Evolutionary conservation across 2,113 vertebrate species (phyloP), one percentile per base, ranked within the genome.

Genomic region (Noctilio leporinus): DNA sequence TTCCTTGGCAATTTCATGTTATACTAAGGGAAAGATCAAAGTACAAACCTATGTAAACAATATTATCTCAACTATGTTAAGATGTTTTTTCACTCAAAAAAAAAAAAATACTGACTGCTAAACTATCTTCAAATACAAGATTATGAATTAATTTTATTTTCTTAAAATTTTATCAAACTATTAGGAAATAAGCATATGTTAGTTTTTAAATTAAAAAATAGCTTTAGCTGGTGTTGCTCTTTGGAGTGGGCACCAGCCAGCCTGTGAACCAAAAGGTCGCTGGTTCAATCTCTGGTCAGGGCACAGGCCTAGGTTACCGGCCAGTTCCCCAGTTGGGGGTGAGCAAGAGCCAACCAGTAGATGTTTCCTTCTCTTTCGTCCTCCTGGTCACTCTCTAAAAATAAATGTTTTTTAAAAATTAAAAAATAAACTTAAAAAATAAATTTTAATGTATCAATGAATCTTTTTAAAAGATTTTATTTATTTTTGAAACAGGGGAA

Each of bases 41-140:
- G 82, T 83, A 72, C 5, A 89, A 95, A 82, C 9, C 15, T 55
- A 83, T 22, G n/a, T 10, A 69, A 43, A 93, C 2, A 87, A 19
- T 12, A 93, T 38, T 30, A 86, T 76, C 51, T 96, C 57, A 93
- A 93, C 17, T 30, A 94, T 73, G 70, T 77, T 82, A 88, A 80
- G 64, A 93, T 24, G 12, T 20, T 17, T 20, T 17, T 73, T 7
- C 4, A 57, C 19, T 91, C 80, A 33, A 43, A 40, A 91, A 77
- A 93, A 30, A 67, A 70, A 94, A 96, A 93, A 76, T 93, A 90
- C 47, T 65, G 80, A 85, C 43, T 75, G 16, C 40, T 83, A 83
- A 62, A 3, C 22, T 94, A 57, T 73, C 35, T 70, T 70, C 76
- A 6, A 28, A 75, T 45, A 67, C 22, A 83, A 87, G 33, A 69